These are phyloP conservation scores for Liopterus haemorrhoidalis DNA, from an alignment of 2,888 invertebrate genomes.

Conservation along the genomic window DNA sequence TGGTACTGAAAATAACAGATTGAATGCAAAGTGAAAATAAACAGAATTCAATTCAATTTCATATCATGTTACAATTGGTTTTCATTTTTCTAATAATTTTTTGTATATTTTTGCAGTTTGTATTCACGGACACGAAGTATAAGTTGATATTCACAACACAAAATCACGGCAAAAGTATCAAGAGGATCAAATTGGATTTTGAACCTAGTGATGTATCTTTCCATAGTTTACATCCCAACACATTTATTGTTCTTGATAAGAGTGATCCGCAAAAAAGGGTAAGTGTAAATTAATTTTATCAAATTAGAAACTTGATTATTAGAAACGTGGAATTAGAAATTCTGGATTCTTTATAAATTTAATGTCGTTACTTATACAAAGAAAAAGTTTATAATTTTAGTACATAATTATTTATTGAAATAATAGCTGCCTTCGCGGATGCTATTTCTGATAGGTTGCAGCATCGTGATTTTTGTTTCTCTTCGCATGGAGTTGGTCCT, in stretches of 20 bases:
- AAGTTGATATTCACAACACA: slow-evolving; percentile 70
- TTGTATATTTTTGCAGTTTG: slow-evolving; percentile 58
- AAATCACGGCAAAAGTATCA: slow-evolving; percentile 66
- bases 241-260: slow-evolving; percentile 72
- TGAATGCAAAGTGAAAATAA: too few relatives aligned
- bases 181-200: slow-evolving; percentile 59
- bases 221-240: slow-evolving; percentile 63
- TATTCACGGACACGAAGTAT: slow-evolving; percentile 75
- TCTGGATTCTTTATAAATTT: too few relatives aligned
- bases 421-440: too few relatives aligned
- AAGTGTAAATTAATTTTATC: slow-evolving; percentile 32
- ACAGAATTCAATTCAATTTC: background rate
- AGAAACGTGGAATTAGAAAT: too few relatives aligned
- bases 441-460: too few relatives aligned
- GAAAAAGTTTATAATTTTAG: too few relatives aligned
- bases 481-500: too few relatives aligned
- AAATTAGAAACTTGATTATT: too few relatives aligned
- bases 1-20: too few relatives aligned
- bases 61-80: background rate
- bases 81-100: slow-evolving; percentile 14
- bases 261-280: slow-evolving; percentile 59
- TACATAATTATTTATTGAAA: too few relatives aligned
- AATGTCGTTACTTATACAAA: too few relatives aligned
- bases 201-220: slow-evolving; percentile 73
- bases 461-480: too few relatives aligned